Percentiles rank a stretch among this genome's conserved stretches.
Evolutionary conservation across 2,113 vertebrate genomes (phyloP).

Genomic region (Daubentonia madagascariensis): DNA sequence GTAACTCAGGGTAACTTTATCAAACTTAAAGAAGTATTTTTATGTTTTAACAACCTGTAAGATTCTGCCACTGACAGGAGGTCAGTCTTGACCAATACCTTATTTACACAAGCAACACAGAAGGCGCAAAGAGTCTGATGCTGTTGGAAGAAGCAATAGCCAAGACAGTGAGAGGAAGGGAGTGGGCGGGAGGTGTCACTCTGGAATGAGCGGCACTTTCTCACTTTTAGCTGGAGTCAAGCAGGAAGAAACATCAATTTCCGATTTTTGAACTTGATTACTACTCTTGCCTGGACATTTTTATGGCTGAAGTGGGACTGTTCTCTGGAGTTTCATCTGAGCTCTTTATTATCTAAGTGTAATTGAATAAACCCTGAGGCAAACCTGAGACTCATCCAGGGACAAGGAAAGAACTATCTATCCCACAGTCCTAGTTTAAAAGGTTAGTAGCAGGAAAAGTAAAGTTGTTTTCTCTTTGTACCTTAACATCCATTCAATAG

Average conservation of each 20-base stretch:
- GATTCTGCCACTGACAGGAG: background rate
- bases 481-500: background rate
- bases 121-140: background rate
- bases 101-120: background rate
- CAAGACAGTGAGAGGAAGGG: background rate
- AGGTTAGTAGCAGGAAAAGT: background rate
- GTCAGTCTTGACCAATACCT: background rate
- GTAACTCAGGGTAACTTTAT: background rate
- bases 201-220: background rate
- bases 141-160: background rate
- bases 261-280: background rate
- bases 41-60: background rate
- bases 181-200: rapidly evolving
- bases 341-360: background rate
- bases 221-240: background rate
- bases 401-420: background rate
- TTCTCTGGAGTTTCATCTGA: background rate
- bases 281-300: background rate
- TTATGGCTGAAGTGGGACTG: background rate
- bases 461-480: background rate
- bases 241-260: background rate
- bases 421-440: background rate
- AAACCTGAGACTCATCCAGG: background rate
- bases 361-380: background rate
- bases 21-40: background rate